Conservation (phyloP, 2,113 vertebrate species). For the Cyprichromis sp. region DNA sequence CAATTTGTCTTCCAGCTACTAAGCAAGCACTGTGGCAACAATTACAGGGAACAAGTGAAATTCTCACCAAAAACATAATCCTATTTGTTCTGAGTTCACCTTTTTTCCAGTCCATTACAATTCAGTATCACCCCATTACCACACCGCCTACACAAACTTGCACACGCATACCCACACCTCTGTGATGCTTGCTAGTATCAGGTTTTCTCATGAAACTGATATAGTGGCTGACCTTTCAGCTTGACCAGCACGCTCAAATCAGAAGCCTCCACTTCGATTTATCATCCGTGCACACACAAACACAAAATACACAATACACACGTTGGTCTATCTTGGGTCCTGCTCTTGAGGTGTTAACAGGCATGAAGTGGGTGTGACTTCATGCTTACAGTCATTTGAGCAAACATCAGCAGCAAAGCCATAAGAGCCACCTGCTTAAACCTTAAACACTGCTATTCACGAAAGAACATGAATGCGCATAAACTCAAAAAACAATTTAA, state of each 20-base stretch:
- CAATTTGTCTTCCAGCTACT: background rate
- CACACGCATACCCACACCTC: background rate
- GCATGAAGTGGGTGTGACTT: background rate
- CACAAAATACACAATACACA: background rate
- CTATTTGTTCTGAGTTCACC: background rate
- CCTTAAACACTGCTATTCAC: background rate
- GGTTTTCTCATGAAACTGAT: constrained; percentile 55
- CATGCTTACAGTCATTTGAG: constrained; percentile 2
- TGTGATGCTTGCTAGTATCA: constrained; percentile 19
- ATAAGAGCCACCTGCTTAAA: constrained; percentile 26
- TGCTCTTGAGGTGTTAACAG: background rate
- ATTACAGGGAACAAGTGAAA: background rate
- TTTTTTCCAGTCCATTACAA: background rate
- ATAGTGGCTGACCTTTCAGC: constrained; percentile 44
- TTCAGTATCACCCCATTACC: background rate
- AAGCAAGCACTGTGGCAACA: background rate
- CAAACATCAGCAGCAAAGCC: background rate
- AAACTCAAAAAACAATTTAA: background rate
- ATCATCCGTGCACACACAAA: background rate
- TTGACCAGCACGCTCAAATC: background rate
- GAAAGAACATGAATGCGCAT: background rate
- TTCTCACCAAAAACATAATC: background rate
- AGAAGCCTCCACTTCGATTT: background rate
- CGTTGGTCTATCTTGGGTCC: background rate
- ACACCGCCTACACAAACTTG: background rate